A percentile compares a stretch with the other conserved stretches of the same genome.
Evolutionary conservation across 2,888 invertebrate genomes (phyloP).

Genomic region (Drosophila tanythrix): DNA sequence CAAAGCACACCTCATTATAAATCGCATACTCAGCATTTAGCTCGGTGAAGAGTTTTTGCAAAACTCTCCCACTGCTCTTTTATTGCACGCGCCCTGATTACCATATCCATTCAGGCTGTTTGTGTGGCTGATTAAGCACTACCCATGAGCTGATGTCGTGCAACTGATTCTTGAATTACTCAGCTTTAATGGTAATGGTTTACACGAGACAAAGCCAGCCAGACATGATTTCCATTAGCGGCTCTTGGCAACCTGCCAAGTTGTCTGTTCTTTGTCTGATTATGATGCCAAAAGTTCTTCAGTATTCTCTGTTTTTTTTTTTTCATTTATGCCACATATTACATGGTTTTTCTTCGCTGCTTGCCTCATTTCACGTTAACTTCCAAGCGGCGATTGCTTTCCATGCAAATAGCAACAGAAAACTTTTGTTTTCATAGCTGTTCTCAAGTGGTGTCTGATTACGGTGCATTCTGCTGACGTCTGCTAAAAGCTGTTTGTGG

Average conservation of each 20-base stretch:
- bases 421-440: slow-evolving; percentile 19
- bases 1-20: slow-evolving; percentile 1
- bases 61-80: not conserved
- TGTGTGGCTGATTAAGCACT: slow-evolving; percentile 17
- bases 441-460: slow-evolving; percentile 19
- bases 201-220: slow-evolving; percentile 27
- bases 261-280: slow-evolving; percentile 30
- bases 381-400: slow-evolving; percentile 40
- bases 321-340: slow-evolving; percentile 8
- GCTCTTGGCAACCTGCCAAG: slow-evolving; percentile 12
- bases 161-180: slow-evolving; percentile 37
- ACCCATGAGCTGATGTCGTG: slow-evolving; percentile 12
- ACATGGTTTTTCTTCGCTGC: slow-evolving; percentile 1
- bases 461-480: slow-evolving; percentile 22
- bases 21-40: not conserved
- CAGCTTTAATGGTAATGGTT: slow-evolving; percentile 51
- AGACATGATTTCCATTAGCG: slow-evolving; percentile 36
- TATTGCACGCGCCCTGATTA: not conserved
- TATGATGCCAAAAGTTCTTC: slow-evolving; percentile 14
- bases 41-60: not conserved
- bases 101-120: not conserved
- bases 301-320: not conserved
- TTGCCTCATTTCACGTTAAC: not conserved
- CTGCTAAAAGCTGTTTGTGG: slow-evolving; percentile 7
- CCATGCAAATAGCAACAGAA: slow-evolving; percentile 23